Evolutionary conservation across 2,797 vertebrate species (phyloP).

Genomic region (Phylloscopus collybita): DNA sequence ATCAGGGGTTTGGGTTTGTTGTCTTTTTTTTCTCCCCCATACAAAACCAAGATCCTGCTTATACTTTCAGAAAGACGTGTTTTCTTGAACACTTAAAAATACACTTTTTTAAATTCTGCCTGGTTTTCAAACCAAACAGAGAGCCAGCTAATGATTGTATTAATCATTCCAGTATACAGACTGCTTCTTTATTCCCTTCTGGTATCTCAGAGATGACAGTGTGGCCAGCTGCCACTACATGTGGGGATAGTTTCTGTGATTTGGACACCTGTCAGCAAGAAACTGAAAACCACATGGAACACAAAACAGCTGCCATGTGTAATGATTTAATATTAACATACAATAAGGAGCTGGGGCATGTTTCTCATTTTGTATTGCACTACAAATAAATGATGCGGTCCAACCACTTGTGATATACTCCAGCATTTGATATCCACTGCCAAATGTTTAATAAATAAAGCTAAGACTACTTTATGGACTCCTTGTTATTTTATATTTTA

Average conservation of each 20-base stretch:
- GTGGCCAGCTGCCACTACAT: constrained; percentile 54
- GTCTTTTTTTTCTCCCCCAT: too few relatives aligned
- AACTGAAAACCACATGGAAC: constrained; percentile 52
- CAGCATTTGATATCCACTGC: background rate
- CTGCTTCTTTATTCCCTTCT: background rate
- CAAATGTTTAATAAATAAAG: background rate
- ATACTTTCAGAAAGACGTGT: background rate
- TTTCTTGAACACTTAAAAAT: background rate
- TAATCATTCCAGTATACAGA: background rate
- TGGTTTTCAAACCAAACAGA: background rate
- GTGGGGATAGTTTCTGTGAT: constrained; percentile 52
- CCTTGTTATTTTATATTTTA: background rate
- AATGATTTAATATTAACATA: constrained; percentile 62
- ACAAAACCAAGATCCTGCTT: background rate
- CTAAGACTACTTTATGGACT: background rate
- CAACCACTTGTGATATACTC: background rate
- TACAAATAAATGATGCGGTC: background rate
- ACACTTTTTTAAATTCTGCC: background rate
- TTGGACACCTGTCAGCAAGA: constrained; percentile 64
- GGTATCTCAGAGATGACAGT: constrained; percentile 20
- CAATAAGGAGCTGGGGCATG: background rate
- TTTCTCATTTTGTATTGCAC: background rate
- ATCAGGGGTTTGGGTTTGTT: background rate
- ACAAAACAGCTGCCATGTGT: constrained; percentile 44
- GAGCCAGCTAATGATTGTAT: background rate